A percentile compares a stretch with the other conserved stretches of the same genome.
phyloP scores from a whole-genome alignment of 2,797 vertebrate species.

The Cryptoprocta ferox region DNA sequence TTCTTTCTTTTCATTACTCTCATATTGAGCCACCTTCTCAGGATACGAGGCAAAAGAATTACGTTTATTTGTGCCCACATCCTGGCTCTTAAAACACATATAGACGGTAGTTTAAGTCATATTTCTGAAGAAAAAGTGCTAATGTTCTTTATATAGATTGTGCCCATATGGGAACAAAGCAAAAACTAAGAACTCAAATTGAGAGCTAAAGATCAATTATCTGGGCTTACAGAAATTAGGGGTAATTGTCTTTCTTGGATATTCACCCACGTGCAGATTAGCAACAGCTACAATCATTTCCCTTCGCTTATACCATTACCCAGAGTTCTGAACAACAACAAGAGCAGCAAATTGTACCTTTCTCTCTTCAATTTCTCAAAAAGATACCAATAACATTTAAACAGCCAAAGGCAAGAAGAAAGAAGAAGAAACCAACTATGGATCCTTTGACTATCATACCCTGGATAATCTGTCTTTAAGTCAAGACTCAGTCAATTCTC shows the following conservation, averaged over 20 bases:
- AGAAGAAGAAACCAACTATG: neutral
- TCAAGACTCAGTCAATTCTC: neutral
- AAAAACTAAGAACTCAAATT: neutral
- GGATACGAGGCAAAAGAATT: slow-evolving; percentile 28
- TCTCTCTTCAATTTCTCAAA: neutral
- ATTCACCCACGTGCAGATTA: rapidly evolving
- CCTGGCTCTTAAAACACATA: slow-evolving; percentile 56
- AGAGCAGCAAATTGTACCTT: neutral
- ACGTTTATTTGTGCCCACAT: slow-evolving; percentile 24
- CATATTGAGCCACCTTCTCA: slow-evolving; percentile 36
- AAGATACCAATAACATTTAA: neutral
- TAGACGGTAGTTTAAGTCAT: slow-evolving; percentile 33
- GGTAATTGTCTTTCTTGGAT: neutral
- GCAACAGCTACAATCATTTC: neutral
- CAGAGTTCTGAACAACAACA: neutral
- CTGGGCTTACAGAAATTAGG: neutral
- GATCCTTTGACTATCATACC: neutral
- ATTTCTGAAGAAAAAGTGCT: slow-evolving; percentile 41
- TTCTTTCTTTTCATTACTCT: slow-evolving; percentile 26
- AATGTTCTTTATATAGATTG: slow-evolving; percentile 39
- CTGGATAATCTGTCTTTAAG: neutral
- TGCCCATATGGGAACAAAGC: neutral
- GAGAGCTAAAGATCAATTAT: neutral
- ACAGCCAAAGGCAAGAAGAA: neutral
- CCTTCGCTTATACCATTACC: neutral